phyloP scores from a whole-genome alignment of 1,140 invertebrate species.

The Aphis craccivora region DNA sequence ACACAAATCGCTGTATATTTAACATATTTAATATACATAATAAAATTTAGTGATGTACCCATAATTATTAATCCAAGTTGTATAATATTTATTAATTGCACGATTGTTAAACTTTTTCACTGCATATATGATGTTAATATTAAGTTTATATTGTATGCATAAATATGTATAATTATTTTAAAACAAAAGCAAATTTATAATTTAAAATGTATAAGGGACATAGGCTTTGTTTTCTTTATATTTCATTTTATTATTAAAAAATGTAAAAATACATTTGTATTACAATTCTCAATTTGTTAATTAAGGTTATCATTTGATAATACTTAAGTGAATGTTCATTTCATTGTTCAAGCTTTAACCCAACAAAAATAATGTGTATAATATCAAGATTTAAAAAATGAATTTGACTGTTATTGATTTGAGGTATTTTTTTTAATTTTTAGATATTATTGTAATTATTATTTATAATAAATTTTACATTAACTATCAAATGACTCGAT shows the following conservation, averaged over 20 bases:
- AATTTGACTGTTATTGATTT: background rate
- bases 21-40: background rate
- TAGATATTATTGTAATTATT: no score
- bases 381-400: background rate
- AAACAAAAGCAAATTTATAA: background rate
- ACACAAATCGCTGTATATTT: no score
- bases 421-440: background rate
- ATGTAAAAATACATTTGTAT: background rate
- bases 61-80: background rate
- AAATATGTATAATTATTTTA: no score
- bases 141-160: no score
- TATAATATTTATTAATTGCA: background rate
- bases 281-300: background rate
- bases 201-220: background rate
- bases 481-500: background rate
- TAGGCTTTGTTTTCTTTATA: no score
- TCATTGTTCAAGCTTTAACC: background rate
- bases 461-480: background rate
- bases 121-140: no score
- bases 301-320: no score
- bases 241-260: no score
- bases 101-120: background rate
- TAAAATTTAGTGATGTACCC: background rate
- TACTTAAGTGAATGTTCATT: background rate
- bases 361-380: background rate